phyloP scores from a whole-genome alignment of 2,888 invertebrate genomes.

The Scaptomyza flava region DNA sequence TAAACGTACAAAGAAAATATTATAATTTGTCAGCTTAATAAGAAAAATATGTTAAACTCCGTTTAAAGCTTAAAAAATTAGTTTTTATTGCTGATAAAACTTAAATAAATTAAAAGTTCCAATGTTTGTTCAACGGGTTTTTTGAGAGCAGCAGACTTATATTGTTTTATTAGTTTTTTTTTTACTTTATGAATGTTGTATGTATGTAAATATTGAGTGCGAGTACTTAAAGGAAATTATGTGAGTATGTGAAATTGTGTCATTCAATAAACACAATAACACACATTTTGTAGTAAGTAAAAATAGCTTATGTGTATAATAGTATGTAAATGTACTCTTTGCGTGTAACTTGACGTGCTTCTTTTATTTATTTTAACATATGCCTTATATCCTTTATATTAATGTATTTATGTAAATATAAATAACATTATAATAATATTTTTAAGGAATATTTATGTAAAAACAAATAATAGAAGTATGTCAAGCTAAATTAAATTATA shows the following conservation, averaged over 20 bases:
- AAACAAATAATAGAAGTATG: neutral
- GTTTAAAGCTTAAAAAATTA: neutral
- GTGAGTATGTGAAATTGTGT: neutral
- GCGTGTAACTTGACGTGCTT: neutral
- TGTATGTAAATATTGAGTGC: neutral
- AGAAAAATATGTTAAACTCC: neutral
- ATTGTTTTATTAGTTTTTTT: neutral
- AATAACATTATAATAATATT: no score
- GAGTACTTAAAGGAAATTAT: constrained; percentile 8
- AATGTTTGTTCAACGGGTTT: no score
- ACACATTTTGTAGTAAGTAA: neutral
- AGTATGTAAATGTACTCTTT: neutral
- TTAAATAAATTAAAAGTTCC: no score
- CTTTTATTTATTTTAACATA: no score
- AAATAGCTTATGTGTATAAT: constrained; percentile 9
- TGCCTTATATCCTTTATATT: no score
- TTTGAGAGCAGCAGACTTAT: neutral
- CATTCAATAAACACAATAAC: constrained; percentile 1
- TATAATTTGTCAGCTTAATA: neutral
- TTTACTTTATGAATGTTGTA: neutral
- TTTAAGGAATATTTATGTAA: neutral
- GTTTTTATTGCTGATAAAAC: no score
- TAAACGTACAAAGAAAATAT: neutral
- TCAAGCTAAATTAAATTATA: neutral
- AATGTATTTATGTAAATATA: no score